Percentiles rank a stretch among this genome's conserved stretches.
These are phyloP conservation scores for Emydura subglobosa DNA, from an alignment of 2,113 vertebrate species.

Conservation along the genomic window DNA sequence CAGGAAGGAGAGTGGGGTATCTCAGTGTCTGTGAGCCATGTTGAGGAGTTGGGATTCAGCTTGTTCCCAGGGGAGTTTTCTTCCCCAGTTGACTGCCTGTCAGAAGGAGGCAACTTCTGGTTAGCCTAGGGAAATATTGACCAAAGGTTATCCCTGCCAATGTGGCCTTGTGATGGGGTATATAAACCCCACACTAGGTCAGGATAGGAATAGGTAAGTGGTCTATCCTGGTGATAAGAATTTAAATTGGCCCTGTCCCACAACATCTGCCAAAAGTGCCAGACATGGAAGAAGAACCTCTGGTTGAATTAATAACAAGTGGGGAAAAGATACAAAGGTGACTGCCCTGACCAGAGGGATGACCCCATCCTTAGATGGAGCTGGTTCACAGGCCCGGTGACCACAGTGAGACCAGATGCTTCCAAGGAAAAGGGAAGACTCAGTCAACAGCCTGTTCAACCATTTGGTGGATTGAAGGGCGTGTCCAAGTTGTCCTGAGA, in stretches of 20 bases:
- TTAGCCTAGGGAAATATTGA: not conserved
- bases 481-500: not conserved
- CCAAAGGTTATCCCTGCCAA: not conserved
- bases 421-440: not conserved
- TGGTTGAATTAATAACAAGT: not conserved
- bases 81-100: not conserved
- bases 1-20: not conserved
- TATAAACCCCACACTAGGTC: not conserved
- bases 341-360: not conserved
- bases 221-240: not conserved
- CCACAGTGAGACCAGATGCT: not conserved
- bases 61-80: not conserved
- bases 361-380: not conserved
- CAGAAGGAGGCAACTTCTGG: not conserved
- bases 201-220: not conserved
- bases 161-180: not conserved
- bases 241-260: not conserved
- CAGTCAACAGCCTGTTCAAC: not conserved
- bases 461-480: not conserved
- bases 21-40: not conserved
- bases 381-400: not conserved
- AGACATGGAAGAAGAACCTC: not conserved
- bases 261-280: not conserved
- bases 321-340: not conserved
- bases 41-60: not conserved